Base-by-base conservation (phyloP, 2,888 invertebrate species). In the Melangyna quadrimaculata region DNA sequence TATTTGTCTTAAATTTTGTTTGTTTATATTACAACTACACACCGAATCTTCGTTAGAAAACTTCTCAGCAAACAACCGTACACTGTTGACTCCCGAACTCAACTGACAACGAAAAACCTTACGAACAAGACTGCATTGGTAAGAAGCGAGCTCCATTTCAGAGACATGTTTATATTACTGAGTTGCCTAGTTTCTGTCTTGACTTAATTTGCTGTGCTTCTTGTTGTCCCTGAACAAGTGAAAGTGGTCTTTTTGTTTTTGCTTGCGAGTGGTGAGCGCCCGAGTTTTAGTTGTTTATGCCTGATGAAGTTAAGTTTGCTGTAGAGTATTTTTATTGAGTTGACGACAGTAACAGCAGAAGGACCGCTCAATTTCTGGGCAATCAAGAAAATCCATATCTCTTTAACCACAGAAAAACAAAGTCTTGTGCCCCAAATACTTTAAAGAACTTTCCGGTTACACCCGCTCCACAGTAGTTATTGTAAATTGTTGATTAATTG, bases 161-260 rank as follows among this genome's bases (percentile, higher is more conserved):
- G 37, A 80, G 80, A 77, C 84, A 84, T 80, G 71, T 80, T 80
- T 72, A 61, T 72, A 72, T 40, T 37, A 67, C 51, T 67, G 79
- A 83, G 74, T 65, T 78, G 79, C 79, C 67, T 72, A 75, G 71
- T 75, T 63, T 81, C 71, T 78, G 69, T 83, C 79, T 84, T 79
- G 79, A 83, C 72, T 77, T 43, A 22, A 24, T 43, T 65, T 63
- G 35, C 35, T 37, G 35, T 22, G 55, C 73, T 71, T 40, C 67
- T 67, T 67, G 87, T 78, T 71, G 87, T 82, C 87, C 87, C 87
- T 87, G 87, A 81, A 74, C 61, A 43, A 87, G 87, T 87, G 87
- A 87, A 87, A 87, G 87, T 87, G 78, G 82, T 78, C 22, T 78
- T 87, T 72, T 82, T 73, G 69, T 77, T 48, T 37, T 10, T 59